These are phyloP conservation scores for Thera britannica DNA, from an alignment of 2,888 invertebrate species.

Conservation along the genomic window DNA sequence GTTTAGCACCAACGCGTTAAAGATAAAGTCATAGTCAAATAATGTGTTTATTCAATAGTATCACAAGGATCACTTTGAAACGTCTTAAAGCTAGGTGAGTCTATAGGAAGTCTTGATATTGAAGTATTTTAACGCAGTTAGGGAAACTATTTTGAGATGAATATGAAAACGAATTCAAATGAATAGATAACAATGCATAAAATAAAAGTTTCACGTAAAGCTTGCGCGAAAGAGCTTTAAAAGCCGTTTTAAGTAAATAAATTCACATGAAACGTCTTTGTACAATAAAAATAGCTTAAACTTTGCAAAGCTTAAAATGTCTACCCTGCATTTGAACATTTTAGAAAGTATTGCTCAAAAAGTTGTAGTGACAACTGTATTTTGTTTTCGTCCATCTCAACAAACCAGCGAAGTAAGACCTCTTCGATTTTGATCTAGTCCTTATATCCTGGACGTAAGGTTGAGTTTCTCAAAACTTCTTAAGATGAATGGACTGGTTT, in stretches of 20 bases:
- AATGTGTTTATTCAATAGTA: too few relatives aligned
- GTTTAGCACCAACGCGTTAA: too few relatives aligned
- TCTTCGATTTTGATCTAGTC: constrained; percentile 4
- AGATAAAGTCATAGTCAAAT: too few relatives aligned
- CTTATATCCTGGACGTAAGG: constrained; percentile 25
- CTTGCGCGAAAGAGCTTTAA: too few relatives aligned
- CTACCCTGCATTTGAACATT: constrained; percentile 26
- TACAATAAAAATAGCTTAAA: not conserved
- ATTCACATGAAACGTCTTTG: not conserved
- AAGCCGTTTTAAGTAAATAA: not conserved
- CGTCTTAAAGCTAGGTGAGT: too few relatives aligned
- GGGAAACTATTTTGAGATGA: too few relatives aligned
- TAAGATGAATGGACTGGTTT: constrained; percentile 20
- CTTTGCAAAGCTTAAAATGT: constrained; percentile 10
- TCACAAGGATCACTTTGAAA: too few relatives aligned
- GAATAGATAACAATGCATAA: too few relatives aligned
- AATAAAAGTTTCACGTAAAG: too few relatives aligned
- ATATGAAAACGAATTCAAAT: too few relatives aligned
- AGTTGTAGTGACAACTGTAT: constrained; percentile 35
- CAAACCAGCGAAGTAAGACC: constrained; percentile 21
- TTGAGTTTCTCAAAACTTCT: constrained; percentile 7
- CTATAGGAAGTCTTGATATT: too few relatives aligned
- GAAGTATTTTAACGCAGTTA: too few relatives aligned
- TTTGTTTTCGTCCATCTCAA: constrained; percentile 35
- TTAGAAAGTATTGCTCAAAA: constrained; percentile 34